Percentiles rank a stretch among this genome's conserved stretches.
Evolutionary conservation across 1,140 invertebrate genomes (phyloP).

Genomic region (Drosophila pseudoobscura): DNA sequence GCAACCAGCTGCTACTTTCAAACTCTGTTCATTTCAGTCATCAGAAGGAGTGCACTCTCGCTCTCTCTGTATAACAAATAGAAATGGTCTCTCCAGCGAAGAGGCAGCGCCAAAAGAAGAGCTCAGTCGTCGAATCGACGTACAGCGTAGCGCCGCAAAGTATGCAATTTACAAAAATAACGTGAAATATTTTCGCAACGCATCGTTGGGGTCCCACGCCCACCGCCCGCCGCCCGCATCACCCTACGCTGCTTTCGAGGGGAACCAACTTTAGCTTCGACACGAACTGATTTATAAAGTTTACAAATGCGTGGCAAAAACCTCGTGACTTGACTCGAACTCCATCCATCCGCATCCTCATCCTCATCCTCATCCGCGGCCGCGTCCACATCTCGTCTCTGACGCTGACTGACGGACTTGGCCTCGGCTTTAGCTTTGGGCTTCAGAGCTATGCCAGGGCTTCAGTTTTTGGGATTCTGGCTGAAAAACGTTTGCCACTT

Average conservation of each 20-base stretch:
- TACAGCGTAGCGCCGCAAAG: slow-evolving; percentile 46
- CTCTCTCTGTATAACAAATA: slow-evolving; percentile 15
- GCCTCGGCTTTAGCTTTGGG: slow-evolving; percentile 24
- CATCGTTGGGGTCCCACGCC: slow-evolving; percentile 29
- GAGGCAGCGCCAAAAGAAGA: not conserved
- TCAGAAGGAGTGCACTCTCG: not conserved
- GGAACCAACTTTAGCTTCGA: slow-evolving; percentile 63
- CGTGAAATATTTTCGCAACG: slow-evolving; percentile 62
- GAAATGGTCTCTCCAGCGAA: slow-evolving; percentile 8
- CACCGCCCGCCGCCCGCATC: not conserved
- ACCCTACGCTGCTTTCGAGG: not conserved
- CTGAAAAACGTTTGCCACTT: slow-evolving; percentile 81
- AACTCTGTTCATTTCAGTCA: slow-evolving; percentile 1
- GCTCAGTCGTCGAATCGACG: slow-evolving; percentile 49
- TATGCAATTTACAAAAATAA: slow-evolving; percentile 66
- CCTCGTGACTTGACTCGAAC: slow-evolving; percentile 65
- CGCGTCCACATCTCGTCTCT: too few species aligned
- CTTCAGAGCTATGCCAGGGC: slow-evolving; percentile 1
- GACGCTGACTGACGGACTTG: slow-evolving; percentile 21
- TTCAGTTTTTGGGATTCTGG: slow-evolving; percentile 51
- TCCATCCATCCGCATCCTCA: too few species aligned
- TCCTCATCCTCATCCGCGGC: too few species aligned
- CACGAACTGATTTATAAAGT: slow-evolving; percentile 81
- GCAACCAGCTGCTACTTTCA: not conserved
- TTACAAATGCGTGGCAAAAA: slow-evolving; percentile 81